A percentile compares a stretch with the other conserved stretches of the same genome.
Evolutionary conservation across 2,113 vertebrate genomes (phyloP).

Genomic region (Tringa solitaria): DNA sequence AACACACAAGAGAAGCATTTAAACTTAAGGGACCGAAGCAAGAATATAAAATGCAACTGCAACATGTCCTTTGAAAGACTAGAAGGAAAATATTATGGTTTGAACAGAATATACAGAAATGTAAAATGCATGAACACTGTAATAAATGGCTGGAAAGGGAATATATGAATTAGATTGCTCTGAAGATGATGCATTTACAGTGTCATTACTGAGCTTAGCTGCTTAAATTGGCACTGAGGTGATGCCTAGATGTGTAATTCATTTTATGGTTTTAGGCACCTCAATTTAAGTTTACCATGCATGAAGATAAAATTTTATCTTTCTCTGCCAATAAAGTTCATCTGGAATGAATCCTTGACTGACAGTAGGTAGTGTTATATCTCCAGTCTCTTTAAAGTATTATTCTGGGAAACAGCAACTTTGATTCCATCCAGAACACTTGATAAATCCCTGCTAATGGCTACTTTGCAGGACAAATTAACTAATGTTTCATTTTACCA

Average conservation of each 20-base stretch:
- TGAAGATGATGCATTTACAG: conserved; percentile 26
- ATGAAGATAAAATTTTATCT: conserved; percentile 46
- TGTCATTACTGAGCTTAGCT: conserved; percentile 20
- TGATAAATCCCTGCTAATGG: background rate
- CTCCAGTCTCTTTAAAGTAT: background rate
- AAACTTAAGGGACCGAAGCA: background rate
- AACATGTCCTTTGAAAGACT: conserved; percentile 1
- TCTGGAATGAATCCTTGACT: background rate
- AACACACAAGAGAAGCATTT: background rate
- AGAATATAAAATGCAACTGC: conserved; percentile 1
- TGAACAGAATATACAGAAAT: conserved; percentile 8
- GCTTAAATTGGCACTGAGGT: conserved; percentile 31
- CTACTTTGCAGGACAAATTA: background rate
- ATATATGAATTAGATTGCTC: conserved; percentile 26
- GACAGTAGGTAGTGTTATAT: background rate
- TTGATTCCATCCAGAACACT: background rate
- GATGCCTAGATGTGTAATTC: conserved; percentile 25
- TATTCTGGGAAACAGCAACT: background rate
- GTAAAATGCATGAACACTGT: background rate
- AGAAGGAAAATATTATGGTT: conserved; percentile 32
- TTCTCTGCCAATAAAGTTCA: background rate
- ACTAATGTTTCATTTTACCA: background rate
- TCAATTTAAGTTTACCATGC: conserved; percentile 4
- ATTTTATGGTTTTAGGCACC: conserved; percentile 6
- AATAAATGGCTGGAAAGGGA: conserved; percentile 23